Percentiles rank a stretch among this genome's conserved stretches.
Conservation (phyloP, 2,113 vertebrate genomes). For the Apteryx owenii region DNA sequence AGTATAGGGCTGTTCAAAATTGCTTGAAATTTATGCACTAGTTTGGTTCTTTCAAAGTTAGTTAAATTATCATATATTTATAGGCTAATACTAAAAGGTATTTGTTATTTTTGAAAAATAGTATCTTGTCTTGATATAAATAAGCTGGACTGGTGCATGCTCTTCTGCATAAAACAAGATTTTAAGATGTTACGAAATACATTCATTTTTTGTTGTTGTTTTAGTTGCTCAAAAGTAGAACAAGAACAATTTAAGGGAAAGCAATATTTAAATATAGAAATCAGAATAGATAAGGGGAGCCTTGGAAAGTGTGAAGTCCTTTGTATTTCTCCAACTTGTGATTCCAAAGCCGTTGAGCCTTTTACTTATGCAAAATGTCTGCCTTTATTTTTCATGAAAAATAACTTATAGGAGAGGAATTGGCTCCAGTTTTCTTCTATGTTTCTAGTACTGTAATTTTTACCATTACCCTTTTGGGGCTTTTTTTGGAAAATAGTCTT, state of each 20-base stretch:
- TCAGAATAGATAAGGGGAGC: background rate
- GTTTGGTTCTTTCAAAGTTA: background rate
- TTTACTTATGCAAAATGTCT: constrained; percentile 25
- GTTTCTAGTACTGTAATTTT: constrained; percentile 12
- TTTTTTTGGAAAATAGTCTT: background rate
- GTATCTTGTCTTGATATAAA: background rate
- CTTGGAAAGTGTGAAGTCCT: constrained; percentile 1
- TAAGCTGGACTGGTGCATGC: background rate
- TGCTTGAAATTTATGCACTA: background rate
- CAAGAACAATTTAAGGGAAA: background rate
- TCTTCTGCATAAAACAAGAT: background rate
- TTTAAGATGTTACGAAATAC: background rate
- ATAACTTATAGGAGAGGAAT: background rate
- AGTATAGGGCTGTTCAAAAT: background rate
- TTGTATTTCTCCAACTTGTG: background rate
- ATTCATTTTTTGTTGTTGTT: background rate
- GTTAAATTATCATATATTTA: background rate
- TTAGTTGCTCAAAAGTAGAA: background rate
- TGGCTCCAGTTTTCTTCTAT: background rate
- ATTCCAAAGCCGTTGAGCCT: background rate
- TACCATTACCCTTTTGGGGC: background rate
- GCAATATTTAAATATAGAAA: background rate
- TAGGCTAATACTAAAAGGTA: background rate
- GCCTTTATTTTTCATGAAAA: constrained; percentile 23
- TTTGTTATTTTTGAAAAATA: background rate